Base-by-base conservation (phyloP, 2,797 vertebrate species). In the Agapornis canus region DNA sequence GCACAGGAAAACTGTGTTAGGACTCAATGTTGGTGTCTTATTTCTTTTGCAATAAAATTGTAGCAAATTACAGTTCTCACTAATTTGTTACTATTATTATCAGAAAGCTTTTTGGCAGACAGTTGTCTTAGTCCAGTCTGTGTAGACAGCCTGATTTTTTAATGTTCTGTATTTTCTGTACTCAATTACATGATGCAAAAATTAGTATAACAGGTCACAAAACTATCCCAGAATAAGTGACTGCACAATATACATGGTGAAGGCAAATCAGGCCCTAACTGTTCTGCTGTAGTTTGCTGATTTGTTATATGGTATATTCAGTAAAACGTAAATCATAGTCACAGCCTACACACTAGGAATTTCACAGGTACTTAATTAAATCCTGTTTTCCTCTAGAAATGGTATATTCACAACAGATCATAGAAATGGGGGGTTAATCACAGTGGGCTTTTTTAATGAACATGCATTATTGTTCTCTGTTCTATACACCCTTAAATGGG, bases 41-140 rank as follows among this genome's bases (percentile, higher is more conserved):
- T 8, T 76, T 5, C 35, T 73, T 92, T 49, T 43, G 22, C 40
- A 72, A 68, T 12, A 35, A 80, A 85, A 70, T 76, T 31, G 76
- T 35, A 77, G 11, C 39, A 32, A 71, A 37, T 56, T 70, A 23
- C 10, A 56, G 9, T 47, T 21, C 13, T 54, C 18, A 73, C 40
- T 69, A 72, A 69, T 72, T 87, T 51, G 47, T 66, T 87, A 40
- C 31, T 60, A 6, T 59, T 92, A 69, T 48, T 90, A 63, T 66
- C 60, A 56, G 43, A 82, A 78, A 63, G 15, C 17, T 73, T 82
- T 91, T 66, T 70, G 65, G 49, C 22, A 75, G 17, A 27, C 76
- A 43, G 2, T 70, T 57, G 6, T 83, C 57, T 78, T 31, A 29
- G 31, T 60, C 56, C 43, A 43, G 13, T 29, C 16, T 82, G 7